These are phyloP conservation scores for Agapornis roseicollis DNA, from an alignment of 2,113 vertebrate genomes.

Conservation along the genomic window DNA sequence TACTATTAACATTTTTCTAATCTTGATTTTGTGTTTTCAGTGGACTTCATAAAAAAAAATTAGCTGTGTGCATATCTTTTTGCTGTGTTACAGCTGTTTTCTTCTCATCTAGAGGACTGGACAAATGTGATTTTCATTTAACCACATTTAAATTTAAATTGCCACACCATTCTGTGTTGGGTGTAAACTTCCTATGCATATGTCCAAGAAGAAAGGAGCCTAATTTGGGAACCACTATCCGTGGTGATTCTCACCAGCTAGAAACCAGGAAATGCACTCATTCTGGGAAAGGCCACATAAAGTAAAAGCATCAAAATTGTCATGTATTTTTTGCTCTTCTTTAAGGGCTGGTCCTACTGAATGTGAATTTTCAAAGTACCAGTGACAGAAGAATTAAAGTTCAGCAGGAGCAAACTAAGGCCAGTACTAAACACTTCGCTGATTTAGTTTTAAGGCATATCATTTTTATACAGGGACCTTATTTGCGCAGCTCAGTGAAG, in stretches of 20 bases:
- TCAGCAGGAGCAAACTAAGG: neutral
- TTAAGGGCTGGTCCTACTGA: neutral
- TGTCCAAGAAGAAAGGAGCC: conserved; percentile 13
- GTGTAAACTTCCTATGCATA: neutral
- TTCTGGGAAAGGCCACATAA: neutral
- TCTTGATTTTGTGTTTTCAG: neutral
- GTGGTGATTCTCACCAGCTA: conserved; percentile 2
- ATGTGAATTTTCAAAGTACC: conserved; percentile 12
- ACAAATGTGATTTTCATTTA: conserved; percentile 19
- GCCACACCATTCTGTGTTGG: neutral
- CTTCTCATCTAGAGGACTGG: neutral
- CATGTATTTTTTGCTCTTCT: neutral
- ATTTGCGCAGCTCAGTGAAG: conserved; percentile 1
- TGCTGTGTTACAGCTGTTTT: neutral
- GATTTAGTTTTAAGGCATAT: conserved; percentile 15
- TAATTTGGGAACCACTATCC: neutral
- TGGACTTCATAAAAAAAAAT: neutral
- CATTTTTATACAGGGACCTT: conserved; percentile 7
- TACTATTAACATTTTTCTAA: neutral
- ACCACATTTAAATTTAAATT: conserved; percentile 29
- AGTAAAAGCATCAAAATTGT: neutral
- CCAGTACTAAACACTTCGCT: neutral
- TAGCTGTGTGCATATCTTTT: neutral
- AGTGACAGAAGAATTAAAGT: neutral
- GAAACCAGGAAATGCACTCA: neutral